Percentiles rank a stretch among this genome's conserved stretches.
phyloP scores from a whole-genome alignment of 1,140 invertebrate species.

The Caenorhabditis remanei region DNA sequence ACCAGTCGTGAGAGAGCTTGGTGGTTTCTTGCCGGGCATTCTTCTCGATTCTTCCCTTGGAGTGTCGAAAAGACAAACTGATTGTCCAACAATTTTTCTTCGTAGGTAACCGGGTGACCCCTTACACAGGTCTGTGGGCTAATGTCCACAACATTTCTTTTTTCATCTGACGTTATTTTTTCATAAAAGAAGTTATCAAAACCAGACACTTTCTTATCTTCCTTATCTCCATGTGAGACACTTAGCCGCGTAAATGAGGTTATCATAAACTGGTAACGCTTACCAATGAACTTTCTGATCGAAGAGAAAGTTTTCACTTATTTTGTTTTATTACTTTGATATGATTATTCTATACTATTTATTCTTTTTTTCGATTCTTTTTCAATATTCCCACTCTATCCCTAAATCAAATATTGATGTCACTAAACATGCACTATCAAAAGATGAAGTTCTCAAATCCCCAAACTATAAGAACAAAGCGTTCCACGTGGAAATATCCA shows the following conservation, averaged over 20 bases:
- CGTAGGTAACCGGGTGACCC: too few relatives aligned
- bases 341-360: not conserved
- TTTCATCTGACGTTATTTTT: not conserved
- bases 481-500: constrained; percentile 18
- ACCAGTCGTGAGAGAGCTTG: too few relatives aligned
- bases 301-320: too few relatives aligned
- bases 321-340: not conserved
- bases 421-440: not conserved
- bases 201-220: not conserved
- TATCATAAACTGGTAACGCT: constrained; percentile 1
- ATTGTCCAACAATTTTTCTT: too few relatives aligned
- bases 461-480: constrained; percentile 37
- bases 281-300: not conserved
- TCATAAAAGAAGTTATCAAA: not conserved
- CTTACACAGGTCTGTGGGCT: too few relatives aligned
- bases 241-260: not conserved
- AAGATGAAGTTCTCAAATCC: not conserved
- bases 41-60: too few relatives aligned
- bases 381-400: not conserved
- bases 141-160: too few relatives aligned
- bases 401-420: constrained; percentile 21
- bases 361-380: not conserved
- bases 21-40: too few relatives aligned
- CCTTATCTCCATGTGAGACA: not conserved
- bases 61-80: too few relatives aligned